Conservation (phyloP, 1,140 invertebrate genomes). For the Adelges cooleyi region DNA sequence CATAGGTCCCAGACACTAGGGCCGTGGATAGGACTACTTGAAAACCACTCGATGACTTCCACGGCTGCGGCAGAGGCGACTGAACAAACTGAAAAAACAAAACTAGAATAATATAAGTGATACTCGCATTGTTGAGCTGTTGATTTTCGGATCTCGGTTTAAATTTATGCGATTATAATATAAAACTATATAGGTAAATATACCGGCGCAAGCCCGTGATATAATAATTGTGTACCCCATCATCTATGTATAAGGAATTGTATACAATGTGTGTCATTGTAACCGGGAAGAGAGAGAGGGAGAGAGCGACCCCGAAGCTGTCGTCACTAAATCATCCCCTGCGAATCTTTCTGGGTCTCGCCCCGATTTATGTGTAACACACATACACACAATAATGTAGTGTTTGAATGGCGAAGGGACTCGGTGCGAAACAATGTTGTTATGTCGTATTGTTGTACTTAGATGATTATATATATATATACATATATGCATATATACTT, state of each 20-base stretch:
- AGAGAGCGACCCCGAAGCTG: too few species aligned
- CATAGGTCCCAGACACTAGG: too few species aligned
- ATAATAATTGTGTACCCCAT: too few species aligned
- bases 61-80: background rate
- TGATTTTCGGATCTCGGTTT: background rate
- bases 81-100: too few species aligned
- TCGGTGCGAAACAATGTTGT: slow-evolving; percentile 10
- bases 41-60: slow-evolving; percentile 15
- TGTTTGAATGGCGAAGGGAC: background rate
- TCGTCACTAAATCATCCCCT: slow-evolving; percentile 27
- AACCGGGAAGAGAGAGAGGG: too few species aligned
- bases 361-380: background rate
- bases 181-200: too few species aligned
- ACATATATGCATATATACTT: too few species aligned
- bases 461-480: too few species aligned
- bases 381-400: background rate
- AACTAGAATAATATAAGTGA: background rate
- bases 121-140: background rate
- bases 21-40: background rate
- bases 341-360: background rate
- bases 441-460: background rate
- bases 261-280: too few species aligned
- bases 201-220: background rate
- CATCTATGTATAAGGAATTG: too few species aligned
- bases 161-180: slow-evolving; percentile 20